These are phyloP conservation scores for Rhagium mordax DNA, from an alignment of 2,888 invertebrate genomes.

Conservation along the genomic window DNA sequence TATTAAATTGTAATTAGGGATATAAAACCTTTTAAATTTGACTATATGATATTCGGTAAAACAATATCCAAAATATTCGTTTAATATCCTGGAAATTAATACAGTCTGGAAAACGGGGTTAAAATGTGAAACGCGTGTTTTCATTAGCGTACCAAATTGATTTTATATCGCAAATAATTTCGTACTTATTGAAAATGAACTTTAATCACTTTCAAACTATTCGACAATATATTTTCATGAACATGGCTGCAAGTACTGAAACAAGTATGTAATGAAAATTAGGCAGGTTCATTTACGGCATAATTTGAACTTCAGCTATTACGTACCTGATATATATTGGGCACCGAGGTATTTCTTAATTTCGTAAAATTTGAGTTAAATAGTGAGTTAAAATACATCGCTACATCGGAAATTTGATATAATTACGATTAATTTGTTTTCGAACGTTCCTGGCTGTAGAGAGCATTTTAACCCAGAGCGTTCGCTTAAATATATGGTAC, in stretches of 20 bases:
- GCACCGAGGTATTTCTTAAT: not conserved
- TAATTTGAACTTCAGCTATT: not conserved
- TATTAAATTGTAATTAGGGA: not conserved
- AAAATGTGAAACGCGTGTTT: constrained; percentile 8
- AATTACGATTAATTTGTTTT: too few species aligned
- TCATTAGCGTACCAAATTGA: constrained; percentile 8
- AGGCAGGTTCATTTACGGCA: not conserved
- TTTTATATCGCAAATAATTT: constrained; percentile 15
- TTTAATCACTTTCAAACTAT: not conserved
- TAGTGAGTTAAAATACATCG: too few species aligned
- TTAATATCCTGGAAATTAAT: constrained; percentile 20
- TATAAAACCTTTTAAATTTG: not conserved
- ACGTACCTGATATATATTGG: not conserved
- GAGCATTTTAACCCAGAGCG: too few species aligned
- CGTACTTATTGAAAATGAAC: constrained; percentile 6
- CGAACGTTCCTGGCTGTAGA: too few species aligned
- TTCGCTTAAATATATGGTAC: too few species aligned
- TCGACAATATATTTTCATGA: not conserved
- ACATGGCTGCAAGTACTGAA: not conserved
- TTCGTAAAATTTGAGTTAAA: not conserved
- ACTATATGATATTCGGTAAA: constrained; percentile 8
- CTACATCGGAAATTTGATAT: too few species aligned
- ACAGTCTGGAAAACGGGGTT: constrained; percentile 3
- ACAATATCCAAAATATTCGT: constrained; percentile 21
- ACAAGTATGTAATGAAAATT: constrained; percentile 1